Conservation (phyloP, 92 coral and sea anemone genomes). For the Porites divaricata region DNA sequence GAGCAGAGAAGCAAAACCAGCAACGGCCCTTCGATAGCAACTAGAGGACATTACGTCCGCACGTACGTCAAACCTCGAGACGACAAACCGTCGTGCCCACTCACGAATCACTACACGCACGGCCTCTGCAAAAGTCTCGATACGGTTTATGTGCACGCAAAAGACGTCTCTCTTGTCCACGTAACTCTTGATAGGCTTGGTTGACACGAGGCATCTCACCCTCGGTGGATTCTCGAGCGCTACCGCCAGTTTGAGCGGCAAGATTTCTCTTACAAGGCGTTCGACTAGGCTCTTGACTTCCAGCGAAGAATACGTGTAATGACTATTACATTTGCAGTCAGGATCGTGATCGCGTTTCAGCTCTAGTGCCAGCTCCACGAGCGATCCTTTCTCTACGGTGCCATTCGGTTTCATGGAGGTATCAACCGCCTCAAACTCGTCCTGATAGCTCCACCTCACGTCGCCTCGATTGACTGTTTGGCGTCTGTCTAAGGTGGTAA, state of each 20-base stretch:
- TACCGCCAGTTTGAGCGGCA: background rate
- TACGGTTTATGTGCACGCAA: background rate
- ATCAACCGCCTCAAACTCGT: background rate
- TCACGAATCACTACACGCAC: slow-evolving; percentile 8
- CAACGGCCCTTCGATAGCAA: background rate
- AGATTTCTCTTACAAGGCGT: background rate
- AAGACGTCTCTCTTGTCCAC: background rate
- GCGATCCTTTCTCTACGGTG: background rate
- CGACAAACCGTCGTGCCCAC: slow-evolving; percentile 10
- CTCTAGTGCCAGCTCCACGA: background rate
- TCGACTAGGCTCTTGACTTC: background rate
- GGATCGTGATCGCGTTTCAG: slow-evolving; percentile 18
- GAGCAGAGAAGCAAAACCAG: slow-evolving; percentile 2
- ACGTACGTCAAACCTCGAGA: background rate
- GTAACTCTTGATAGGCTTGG: background rate
- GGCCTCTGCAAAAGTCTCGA: slow-evolving; percentile 14
- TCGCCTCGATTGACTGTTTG: background rate
- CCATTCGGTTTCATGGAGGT: slow-evolving; percentile 8
- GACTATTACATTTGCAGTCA: background rate
- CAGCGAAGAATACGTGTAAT: background rate
- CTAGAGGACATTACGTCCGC: background rate
- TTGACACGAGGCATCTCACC: background rate
- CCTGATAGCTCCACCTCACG: slow-evolving; percentile 9
- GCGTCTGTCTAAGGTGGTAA: background rate
- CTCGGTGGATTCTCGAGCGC: background rate